Conservation (phyloP, 2,797 vertebrate species). For the Prionace glauca region DNA sequence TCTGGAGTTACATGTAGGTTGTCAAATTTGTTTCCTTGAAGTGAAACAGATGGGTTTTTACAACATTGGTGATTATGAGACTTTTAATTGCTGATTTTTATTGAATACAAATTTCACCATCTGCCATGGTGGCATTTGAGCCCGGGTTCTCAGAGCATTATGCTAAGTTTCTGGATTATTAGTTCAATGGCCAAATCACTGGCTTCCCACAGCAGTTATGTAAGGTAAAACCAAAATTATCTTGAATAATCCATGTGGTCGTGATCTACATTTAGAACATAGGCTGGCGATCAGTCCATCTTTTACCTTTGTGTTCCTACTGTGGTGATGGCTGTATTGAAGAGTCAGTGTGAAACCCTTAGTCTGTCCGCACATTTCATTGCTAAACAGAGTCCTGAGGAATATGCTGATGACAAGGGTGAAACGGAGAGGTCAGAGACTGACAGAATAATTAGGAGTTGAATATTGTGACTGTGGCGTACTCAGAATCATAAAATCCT, state of each 20-base stretch:
- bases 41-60: no score
- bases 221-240: neutral
- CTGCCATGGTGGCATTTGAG: no score
- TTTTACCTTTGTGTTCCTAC: neutral
- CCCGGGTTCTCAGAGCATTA: no score
- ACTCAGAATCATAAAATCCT: neutral
- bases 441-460: neutral
- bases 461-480: neutral
- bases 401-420: neutral
- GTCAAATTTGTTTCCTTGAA: no score
- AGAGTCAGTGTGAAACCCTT: neutral
- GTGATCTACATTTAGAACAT: neutral
- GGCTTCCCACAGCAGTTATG: no score
- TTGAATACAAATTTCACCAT: no score
- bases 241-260: neutral
- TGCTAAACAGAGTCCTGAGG: neutral
- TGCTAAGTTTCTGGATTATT: no score
- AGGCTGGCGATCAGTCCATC: neutral
- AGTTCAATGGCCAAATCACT: neutral
- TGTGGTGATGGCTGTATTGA: neutral
- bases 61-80: no score
- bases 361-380: neutral
- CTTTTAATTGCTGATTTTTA: no score
- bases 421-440: neutral
- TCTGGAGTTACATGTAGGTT: no score